phyloP scores from a whole-genome alignment of 2,113 vertebrate species.

The Paralichthys olivaceus region DNA sequence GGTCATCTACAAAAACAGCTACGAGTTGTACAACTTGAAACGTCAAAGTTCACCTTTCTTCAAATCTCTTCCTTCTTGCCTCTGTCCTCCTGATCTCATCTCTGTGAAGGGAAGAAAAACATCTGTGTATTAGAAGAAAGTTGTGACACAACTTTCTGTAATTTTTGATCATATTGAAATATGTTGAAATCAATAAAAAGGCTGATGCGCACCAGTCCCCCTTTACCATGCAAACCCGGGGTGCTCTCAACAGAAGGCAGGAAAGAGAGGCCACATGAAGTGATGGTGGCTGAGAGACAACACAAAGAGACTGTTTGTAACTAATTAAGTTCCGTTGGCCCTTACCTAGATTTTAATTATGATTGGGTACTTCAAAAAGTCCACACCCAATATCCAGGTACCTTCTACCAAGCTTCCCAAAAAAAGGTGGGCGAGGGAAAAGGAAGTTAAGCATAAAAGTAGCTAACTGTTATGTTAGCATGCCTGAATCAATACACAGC shows the following conservation, averaged over 20 bases:
- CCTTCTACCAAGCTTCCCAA: constrained; percentile 21
- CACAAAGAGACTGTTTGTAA: constrained; percentile 54
- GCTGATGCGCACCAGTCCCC: no score
- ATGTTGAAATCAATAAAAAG: no score
- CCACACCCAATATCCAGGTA: constrained; percentile 3
- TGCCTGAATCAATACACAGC: no score
- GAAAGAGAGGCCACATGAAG: constrained; percentile 50
- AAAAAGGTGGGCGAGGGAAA: not conserved
- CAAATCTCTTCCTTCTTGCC: no score
- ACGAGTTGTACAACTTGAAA: no score
- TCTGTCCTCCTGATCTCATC: no score
- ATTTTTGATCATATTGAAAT: constrained; percentile 60
- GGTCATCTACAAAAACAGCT: no score
- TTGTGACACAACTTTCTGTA: constrained; percentile 34
- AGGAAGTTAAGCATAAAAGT: not conserved
- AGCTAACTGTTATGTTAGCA: no score
- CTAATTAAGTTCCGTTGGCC: constrained; percentile 61
- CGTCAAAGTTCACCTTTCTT: no score
- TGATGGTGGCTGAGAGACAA: constrained; percentile 52
- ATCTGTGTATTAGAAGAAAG: constrained; percentile 32
- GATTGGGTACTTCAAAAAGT: constrained; percentile 57
- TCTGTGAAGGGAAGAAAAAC: not conserved
- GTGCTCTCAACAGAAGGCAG: no score
- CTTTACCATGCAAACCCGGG: no score
- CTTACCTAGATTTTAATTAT: constrained; percentile 70